Evolutionary conservation across 2,888 invertebrate genomes (phyloP), one percentile per base, ranked within the genome.

Genomic region (Petrolisthes cinctipes): DNA sequence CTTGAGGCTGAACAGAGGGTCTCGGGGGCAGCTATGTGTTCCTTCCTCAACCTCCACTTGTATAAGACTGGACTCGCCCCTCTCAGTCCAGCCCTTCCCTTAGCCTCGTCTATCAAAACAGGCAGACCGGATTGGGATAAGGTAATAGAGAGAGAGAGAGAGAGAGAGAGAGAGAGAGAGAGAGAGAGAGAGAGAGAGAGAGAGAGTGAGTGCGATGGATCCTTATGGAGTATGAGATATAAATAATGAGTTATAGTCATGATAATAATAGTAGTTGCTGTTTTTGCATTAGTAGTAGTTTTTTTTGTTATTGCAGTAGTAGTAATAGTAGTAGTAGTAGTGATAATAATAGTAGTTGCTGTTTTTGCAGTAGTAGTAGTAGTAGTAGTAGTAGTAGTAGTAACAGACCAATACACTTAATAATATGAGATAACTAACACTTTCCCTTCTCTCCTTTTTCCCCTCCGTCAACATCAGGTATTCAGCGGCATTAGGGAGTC

Each of bases 1-100:
- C 91, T 93, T 56, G 93, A 93, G 90, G 88, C 91, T 4, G 92
- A 92, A 84, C 92, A 91, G 85, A 66, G 85, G 6, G 82, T 90
- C 20, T 79, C 83, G 6, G 91, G 91, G 37, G 88, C 89, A 5
- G 91, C 88, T 6, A 90, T 91, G 90, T 91, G 90, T 66, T 88
- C 85, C 68, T 91, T 91, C 86, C 90, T 91, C 54, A 90, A 84
- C 71, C 89, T 91, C 54, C 91, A 90, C 66, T 86, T 91, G 20
- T 89, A 90, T 87, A 90, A 90, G 73, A 91, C 91, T 0, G 90
- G 90, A 14, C 51, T 73, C 54, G 73, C 80, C 11, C 90, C 90
- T 20, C 86, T 91, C 20, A 85, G 84, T 53, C 83, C 86, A 5
- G 23, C 82, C 54, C 75, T 91, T 51, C 90, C 91, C 11, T 80